Conservation (phyloP, 2,113 vertebrate species). For the Psettodes erumei region DNA sequence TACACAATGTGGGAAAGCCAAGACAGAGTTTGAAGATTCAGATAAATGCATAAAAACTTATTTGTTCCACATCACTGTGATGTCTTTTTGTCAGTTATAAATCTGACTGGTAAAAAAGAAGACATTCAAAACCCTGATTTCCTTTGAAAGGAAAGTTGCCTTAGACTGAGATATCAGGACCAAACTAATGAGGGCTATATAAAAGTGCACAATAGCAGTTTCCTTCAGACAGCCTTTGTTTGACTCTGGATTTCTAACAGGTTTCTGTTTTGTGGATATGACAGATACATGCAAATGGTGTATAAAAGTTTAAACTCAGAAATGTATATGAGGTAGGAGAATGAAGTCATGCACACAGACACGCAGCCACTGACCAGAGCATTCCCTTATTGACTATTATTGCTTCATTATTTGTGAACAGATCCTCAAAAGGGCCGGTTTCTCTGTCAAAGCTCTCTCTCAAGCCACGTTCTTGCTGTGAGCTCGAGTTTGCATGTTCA, state of each 20-base stretch:
- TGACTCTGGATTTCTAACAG: constrained; percentile 48
- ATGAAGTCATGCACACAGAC: background rate
- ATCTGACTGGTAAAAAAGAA: constrained; percentile 39
- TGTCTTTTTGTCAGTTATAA: constrained; percentile 37
- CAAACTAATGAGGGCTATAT: constrained; percentile 78
- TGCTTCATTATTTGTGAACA: constrained; percentile 18
- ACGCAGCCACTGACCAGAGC: constrained; percentile 3
- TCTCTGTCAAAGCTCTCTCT: constrained; percentile 11
- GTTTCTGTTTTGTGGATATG: constrained; percentile 31
- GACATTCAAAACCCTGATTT: constrained; percentile 58
- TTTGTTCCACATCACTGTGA: constrained; percentile 68
- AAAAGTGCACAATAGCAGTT: constrained; percentile 64
- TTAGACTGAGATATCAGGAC: constrained; percentile 82
- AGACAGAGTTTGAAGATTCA: constrained; percentile 27
- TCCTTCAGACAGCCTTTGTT: constrained; percentile 66
- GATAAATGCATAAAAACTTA: constrained; percentile 28
- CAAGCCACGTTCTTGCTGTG: constrained; percentile 4
- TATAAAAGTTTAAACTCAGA: constrained; percentile 32
- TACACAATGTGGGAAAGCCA: constrained; percentile 41
- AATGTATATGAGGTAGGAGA: background rate
- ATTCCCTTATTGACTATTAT: background rate
- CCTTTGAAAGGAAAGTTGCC: constrained; percentile 75
- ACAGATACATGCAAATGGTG: constrained; percentile 49
- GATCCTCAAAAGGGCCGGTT: constrained; percentile 21
- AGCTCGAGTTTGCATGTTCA: constrained; percentile 55